Evolutionary conservation across 30 jellyfish, hydroid and myxozoan species (phyloP).

Genomic region (Hydractinia echinata): DNA sequence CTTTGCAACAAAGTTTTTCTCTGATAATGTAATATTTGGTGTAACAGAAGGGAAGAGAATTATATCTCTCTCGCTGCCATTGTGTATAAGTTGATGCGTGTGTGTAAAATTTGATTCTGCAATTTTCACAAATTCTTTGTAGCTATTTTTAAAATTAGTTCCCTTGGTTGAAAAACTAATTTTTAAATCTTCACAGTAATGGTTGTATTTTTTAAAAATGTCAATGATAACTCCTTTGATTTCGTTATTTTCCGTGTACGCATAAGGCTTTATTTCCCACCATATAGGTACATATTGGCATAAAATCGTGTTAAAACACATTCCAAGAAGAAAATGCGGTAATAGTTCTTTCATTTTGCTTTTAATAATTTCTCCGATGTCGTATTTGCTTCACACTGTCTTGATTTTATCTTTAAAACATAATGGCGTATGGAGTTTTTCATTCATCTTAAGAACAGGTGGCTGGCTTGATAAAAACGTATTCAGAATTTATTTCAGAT

Average conservation of each 20-base stretch:
- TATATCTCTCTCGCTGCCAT: neutral
- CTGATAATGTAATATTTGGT: neutral
- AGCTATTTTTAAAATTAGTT: neutral
- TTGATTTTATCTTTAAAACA: too few species aligned
- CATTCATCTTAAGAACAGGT: too few species aligned
- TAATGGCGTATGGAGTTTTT: too few species aligned
- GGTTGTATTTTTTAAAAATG: neutral
- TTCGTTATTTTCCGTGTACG: neutral
- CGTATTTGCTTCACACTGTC: too few species aligned
- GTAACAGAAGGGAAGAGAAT: neutral
- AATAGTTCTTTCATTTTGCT: too few species aligned
- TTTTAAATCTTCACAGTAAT: neutral
- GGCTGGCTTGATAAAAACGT: too few species aligned
- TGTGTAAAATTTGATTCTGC: neutral
- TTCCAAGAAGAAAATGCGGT: too few species aligned
- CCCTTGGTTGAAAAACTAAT: neutral
- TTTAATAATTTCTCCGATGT: too few species aligned
- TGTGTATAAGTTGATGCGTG: neutral
- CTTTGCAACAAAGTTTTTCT: neutral
- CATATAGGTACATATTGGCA: neutral
- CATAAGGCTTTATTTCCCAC: neutral
- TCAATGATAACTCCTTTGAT: neutral
- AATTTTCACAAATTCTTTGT: neutral
- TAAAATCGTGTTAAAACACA: too few species aligned
- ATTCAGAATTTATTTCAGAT: too few species aligned